These are phyloP conservation scores for Tachina fera DNA, from an alignment of 2,888 invertebrate species.

Conservation along the genomic window DNA sequence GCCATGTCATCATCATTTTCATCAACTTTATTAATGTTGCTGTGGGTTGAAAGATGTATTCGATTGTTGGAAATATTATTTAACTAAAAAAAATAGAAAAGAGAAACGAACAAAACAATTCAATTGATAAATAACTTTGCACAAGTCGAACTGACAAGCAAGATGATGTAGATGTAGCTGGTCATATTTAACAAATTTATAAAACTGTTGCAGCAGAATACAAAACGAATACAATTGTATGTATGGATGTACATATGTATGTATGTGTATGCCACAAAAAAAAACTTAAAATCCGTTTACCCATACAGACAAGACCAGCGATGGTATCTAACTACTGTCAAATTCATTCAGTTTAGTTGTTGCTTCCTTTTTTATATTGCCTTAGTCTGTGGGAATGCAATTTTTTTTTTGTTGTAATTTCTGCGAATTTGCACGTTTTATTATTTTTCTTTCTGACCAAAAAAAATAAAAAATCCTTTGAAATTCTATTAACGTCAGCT, in stretches of 20 bases:
- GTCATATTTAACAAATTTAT: constrained; percentile 15
- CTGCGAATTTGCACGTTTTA: constrained; percentile 10
- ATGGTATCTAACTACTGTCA: constrained; percentile 7
- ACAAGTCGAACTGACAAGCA: constrained; percentile 39
- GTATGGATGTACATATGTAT: too few relatives aligned
- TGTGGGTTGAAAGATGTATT: constrained; percentile 31
- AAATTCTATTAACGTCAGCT: constrained; percentile 72
- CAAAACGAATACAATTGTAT: not conserved
- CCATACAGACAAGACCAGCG: not conserved
- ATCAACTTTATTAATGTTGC: constrained; percentile 38
- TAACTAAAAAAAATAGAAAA: not conserved
- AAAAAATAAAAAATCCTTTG: constrained; percentile 44
- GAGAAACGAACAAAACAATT: constrained; percentile 40
- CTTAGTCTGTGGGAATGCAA: not conserved
- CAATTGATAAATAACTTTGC: constrained; percentile 67
- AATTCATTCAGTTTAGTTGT: constrained; percentile 8
- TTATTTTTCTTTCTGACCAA: constrained; percentile 3
- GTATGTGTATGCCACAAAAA: not conserved
- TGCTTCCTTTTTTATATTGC: constrained; percentile 4
- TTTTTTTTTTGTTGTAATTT: not conserved
- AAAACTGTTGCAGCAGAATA: constrained; percentile 28
- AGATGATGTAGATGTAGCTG: constrained; percentile 20
- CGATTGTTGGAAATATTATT: constrained; percentile 50
- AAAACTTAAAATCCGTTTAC: not conserved
- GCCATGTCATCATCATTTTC: constrained; percentile 34